These are phyloP conservation scores for Sardina pilchardus DNA, from an alignment of 2,113 vertebrate species.

Conservation along the genomic window DNA sequence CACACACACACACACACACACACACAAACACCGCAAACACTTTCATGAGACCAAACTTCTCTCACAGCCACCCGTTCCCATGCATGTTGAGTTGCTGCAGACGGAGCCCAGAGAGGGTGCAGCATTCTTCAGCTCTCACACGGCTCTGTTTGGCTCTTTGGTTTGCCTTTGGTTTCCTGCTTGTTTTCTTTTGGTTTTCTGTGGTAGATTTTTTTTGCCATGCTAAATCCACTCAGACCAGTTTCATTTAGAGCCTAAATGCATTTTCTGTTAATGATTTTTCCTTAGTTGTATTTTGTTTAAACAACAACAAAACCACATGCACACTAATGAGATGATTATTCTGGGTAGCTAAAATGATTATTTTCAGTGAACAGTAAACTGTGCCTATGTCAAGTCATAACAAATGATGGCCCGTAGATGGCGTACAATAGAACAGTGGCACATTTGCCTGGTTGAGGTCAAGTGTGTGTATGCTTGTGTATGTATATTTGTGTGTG, in stretches of 20 bases:
- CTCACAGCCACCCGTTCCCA: conserved; percentile 28
- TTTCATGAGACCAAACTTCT: conserved; percentile 15
- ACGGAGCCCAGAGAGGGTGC: conserved; percentile 38
- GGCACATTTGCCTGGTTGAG: not conserved
- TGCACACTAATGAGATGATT: not conserved
- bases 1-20: not conserved
- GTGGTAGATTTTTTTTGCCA: conserved; percentile 9
- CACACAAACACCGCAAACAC: not conserved
- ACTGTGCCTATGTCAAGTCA: not conserved
- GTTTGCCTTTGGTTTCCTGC: conserved; percentile 56
- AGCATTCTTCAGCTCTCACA: conserved; percentile 63
- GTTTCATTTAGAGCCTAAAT: not conserved
- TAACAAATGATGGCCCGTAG: not conserved
- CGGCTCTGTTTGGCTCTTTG: not conserved
- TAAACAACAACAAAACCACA: not conserved
- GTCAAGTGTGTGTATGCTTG: not conserved
- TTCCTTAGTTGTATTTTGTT: not conserved
- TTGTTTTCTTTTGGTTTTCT: conserved; percentile 58
- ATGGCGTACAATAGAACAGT: not conserved
- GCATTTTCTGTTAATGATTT: not conserved
- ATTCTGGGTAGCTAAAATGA: not conserved
- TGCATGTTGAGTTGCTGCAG: conserved; percentile 33
- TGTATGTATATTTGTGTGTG: not conserved
- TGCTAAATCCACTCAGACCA: not conserved
- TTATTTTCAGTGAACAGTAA: not conserved